Evolutionary conservation across 2,888 invertebrate genomes (phyloP).

Genomic region (Ochropleura leucogaster): DNA sequence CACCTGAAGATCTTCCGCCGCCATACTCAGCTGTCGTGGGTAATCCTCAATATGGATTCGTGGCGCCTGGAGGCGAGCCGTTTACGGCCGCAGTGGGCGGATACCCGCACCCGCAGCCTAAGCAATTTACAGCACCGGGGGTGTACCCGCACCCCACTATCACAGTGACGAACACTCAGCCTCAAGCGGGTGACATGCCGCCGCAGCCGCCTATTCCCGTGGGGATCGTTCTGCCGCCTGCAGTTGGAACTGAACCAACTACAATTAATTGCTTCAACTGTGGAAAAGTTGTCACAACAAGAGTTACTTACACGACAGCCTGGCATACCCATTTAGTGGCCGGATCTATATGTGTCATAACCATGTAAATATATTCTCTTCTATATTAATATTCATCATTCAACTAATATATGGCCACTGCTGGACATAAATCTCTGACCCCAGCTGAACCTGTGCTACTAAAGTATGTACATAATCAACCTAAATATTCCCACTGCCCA

Average conservation of each 20-base stretch:
- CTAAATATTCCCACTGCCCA: neutral
- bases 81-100: slow-evolving; percentile 56
- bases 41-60: slow-evolving; percentile 85
- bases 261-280: slow-evolving; percentile 87
- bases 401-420: neutral
- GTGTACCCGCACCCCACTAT: slow-evolving; percentile 85
- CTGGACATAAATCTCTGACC: neutral
- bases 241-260: slow-evolving; percentile 86
- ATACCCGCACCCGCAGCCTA: slow-evolving; percentile 73
- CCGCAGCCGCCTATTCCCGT: slow-evolving; percentile 76
- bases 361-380: slow-evolving; percentile 80
- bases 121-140: slow-evolving; percentile 83
- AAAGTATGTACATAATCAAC: neutral
- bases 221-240: slow-evolving; percentile 82
- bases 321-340: slow-evolving; percentile 89
- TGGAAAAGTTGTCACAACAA: slow-evolving; percentile 85
- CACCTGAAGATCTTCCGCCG: slow-evolving; percentile 85
- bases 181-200: slow-evolving; percentile 74
- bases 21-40: slow-evolving; percentile 87
- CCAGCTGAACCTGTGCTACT: neutral
- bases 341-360: slow-evolving; percentile 86
- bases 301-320: slow-evolving; percentile 87
- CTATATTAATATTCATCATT: neutral
- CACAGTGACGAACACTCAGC: slow-evolving; percentile 77
- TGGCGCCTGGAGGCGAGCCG: slow-evolving; percentile 66